A percentile compares a stretch with the other conserved stretches of the same genome.
Evolutionary conservation across 2,888 invertebrate species (phyloP).

Genomic region (Apamea epomidion): DNA sequence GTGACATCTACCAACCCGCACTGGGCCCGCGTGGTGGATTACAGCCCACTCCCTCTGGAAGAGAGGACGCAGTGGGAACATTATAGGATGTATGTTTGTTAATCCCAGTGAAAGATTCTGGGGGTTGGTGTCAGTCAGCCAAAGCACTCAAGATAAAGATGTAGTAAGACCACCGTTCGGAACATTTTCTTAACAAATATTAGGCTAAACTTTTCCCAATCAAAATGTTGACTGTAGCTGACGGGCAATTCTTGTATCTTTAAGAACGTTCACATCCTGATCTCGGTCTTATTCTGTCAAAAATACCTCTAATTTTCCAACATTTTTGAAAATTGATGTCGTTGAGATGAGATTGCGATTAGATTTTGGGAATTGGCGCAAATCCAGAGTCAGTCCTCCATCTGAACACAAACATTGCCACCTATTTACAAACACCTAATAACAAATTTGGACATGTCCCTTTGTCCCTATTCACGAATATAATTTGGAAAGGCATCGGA

Average conservation of each 20-base stretch:
- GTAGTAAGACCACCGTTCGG: not conserved
- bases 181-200: not conserved
- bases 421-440: conserved; percentile 56
- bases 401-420: conserved; percentile 27
- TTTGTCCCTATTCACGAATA: conserved; percentile 63
- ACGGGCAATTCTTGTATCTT: not conserved
- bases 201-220: no score
- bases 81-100: no score
- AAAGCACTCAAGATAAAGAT: not conserved
- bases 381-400: not conserved
- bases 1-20: no score
- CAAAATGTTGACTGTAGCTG: not conserved
- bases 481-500: conserved; percentile 70
- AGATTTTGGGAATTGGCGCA: not conserved
- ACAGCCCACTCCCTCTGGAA: no score
- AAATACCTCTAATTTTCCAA: not conserved
- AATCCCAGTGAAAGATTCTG: not conserved
- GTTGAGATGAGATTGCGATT: no score
- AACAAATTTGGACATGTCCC: conserved; percentile 58
- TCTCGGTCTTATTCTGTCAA: not conserved
- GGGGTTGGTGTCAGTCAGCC: no score
- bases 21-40: no score
- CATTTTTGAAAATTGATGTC: no score
- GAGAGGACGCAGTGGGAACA: no score
- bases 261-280: not conserved